These are phyloP conservation scores for Drosophila mercatorum DNA, from an alignment of 2,888 invertebrate genomes.

Conservation along the genomic window DNA sequence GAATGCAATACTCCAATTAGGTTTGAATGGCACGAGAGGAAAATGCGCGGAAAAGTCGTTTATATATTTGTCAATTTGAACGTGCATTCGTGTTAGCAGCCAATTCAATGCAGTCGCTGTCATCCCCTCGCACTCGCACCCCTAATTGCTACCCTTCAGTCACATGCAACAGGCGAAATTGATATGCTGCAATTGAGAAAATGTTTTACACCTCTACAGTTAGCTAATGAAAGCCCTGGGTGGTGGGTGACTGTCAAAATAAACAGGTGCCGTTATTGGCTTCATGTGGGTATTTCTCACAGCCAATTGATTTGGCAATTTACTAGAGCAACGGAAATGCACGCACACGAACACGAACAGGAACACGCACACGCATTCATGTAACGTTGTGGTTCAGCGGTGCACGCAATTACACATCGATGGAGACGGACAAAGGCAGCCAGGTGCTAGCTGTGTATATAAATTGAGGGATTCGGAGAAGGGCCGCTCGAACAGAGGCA, in stretches of 20 bases:
- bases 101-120: not conserved
- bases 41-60: conserved; percentile 31
- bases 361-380: not conserved
- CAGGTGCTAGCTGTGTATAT: not conserved
- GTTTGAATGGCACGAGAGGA: conserved; percentile 12
- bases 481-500: not conserved
- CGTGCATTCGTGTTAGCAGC: conserved; percentile 3
- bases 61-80: conserved; percentile 34
- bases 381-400: conserved; percentile 50
- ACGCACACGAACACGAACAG: conserved; percentile 1
- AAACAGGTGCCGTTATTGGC: conserved; percentile 39
- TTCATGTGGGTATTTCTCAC: conserved; percentile 21
- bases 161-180: conserved; percentile 54
- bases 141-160: not conserved
- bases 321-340: conserved; percentile 54
- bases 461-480: not conserved
- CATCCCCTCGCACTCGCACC: not conserved
- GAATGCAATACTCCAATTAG: conserved; percentile 61
- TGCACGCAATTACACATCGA: conserved; percentile 59
- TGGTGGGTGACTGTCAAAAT: not conserved
- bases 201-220: conserved; percentile 10
- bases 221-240: conserved; percentile 9
- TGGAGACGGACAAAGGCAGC: conserved; percentile 20
- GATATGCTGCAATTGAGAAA: conserved; percentile 32
- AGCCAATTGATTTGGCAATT: conserved; percentile 77